phyloP scores from a whole-genome alignment of 2,888 invertebrate genomes.

The Lacanobia oleracea region DNA sequence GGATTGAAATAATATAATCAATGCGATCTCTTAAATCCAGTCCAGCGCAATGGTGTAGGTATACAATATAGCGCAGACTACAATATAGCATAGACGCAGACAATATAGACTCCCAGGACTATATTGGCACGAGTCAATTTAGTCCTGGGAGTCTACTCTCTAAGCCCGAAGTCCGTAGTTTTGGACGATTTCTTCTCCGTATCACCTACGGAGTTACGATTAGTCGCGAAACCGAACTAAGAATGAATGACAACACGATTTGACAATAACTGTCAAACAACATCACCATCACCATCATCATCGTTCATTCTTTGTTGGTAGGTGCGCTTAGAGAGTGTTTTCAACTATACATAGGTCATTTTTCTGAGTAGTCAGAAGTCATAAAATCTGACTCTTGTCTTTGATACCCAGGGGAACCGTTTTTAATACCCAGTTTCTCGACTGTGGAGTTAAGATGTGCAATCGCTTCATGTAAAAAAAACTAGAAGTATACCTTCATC shows the following conservation, averaged over 20 bases:
- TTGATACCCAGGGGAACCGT: neutral
- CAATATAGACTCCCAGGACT: too few species aligned
- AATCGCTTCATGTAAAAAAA: neutral
- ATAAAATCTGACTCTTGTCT: neutral
- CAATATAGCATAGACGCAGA: too few species aligned
- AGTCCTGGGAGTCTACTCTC: neutral
- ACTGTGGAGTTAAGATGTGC: neutral
- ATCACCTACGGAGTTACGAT: too few species aligned
- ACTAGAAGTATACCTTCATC: too few species aligned
- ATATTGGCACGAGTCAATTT: neutral
- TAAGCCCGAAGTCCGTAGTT: too few species aligned
- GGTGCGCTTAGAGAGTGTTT: neutral
- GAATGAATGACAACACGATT: too few species aligned
- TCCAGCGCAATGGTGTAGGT: neutral
- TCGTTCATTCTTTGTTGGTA: too few species aligned
- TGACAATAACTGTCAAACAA: too few species aligned
- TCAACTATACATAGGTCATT: too few species aligned
- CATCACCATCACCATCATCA: too few species aligned
- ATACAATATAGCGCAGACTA: neutral
- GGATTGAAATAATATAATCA: neutral
- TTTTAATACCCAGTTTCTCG: neutral
- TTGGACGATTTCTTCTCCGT: too few species aligned
- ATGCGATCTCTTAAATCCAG: neutral
- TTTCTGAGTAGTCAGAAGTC: neutral
- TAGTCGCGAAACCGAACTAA: too few species aligned